Base-by-base conservation (phyloP, 2,797 vertebrate species). In the Liparis tanakae region DNA sequence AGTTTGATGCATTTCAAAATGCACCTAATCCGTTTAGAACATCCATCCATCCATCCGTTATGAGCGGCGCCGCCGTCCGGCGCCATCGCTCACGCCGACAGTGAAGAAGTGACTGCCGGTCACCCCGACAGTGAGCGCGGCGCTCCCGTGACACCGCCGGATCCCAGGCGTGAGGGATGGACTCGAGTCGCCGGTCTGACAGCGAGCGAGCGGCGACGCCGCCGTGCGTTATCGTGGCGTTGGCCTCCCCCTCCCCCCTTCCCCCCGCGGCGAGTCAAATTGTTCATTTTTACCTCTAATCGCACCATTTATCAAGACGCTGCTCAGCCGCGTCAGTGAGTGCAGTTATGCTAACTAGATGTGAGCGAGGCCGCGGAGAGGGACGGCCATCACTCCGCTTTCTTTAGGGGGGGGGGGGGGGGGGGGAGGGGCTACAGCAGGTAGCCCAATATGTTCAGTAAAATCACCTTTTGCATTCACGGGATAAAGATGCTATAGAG, bases 251-350 rank as follows among this genome's bases (percentile, higher is more conserved):
- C 25, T 30, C 25, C 25, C 25, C 25, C 25, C 25, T 30, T 4
- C 25, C 25, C 25, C 25, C 25, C 25, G 4, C 25, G 25, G 25
- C 91, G 87, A 94, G 84, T 96, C 93, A 96, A 96, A 96, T 94
- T 95, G 94, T 95, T 97, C 95, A 95, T 96, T 96, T 96, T 95
- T 95, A 92, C 91, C 25, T 95, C 92, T 97, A 98, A 97, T 96
- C 94, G 94, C 91, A 94, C 94, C 95, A 96, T 98, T 97, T 94
- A 96, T 97, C 96, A 97, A 95, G 96, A 94, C 84, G 93, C 91
- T 91, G 92, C 93, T 93, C 93, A 92, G 94, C 94, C 94, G 93
- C 94, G 92, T 95, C 94, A 91, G 86, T 92, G 87, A 91, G 91
- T 91, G 93, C 93, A 90, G 94, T 92, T 93, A 92, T 88, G 93